Evolutionary conservation across 2,888 invertebrate species (phyloP), one percentile per base, ranked within the genome.

Genomic region (Diaphora mendica): DNA sequence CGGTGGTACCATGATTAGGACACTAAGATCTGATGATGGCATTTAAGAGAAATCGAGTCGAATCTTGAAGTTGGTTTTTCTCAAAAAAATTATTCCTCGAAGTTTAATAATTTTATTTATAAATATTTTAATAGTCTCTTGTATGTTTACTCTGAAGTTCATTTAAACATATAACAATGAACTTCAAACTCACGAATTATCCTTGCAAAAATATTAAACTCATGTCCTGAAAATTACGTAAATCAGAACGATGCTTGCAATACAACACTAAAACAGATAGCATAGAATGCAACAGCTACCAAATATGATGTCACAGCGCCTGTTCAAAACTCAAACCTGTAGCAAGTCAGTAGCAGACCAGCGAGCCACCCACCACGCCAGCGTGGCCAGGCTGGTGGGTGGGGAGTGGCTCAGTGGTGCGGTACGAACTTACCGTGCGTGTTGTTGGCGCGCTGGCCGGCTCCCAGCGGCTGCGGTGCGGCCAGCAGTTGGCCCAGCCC

Each of bases 401-500:
- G 59, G 9, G 13, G 59, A n/a, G 26, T 8, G 59, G 59, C 59
- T 30, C 26, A 17, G 8, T 15, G 39, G n/a, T 23, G 26, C 8
- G 26, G 35, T 42, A 68, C 17, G 3, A 71, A 76, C 79, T 82
- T 67, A 91, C 91, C 92, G 26, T 80, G 83, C 0, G 84, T 13
- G 77, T 90, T 85, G 80, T 79, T 82, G 23, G 72, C 64, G 23
- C 80, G 67, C 39, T 83, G 89, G 9, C 83, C 78, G 11, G 87
- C 73, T 30, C 72, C 81, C 0, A 81, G 68, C 7, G 90, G 88
- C 76, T 91, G 92, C 1, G 93, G 94, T 35, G 94, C 92, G 3
- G 94, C 88, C 0, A 95, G 87, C 94, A 98, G 97, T 97, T 98
- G 98, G 94, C 98, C 98, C 94, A 98, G 96, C 86, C 98, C 98